These are phyloP conservation scores for Clarias platycephalus DNA, from an alignment of 2,797 vertebrate genomes.

Conservation along the genomic window DNA sequence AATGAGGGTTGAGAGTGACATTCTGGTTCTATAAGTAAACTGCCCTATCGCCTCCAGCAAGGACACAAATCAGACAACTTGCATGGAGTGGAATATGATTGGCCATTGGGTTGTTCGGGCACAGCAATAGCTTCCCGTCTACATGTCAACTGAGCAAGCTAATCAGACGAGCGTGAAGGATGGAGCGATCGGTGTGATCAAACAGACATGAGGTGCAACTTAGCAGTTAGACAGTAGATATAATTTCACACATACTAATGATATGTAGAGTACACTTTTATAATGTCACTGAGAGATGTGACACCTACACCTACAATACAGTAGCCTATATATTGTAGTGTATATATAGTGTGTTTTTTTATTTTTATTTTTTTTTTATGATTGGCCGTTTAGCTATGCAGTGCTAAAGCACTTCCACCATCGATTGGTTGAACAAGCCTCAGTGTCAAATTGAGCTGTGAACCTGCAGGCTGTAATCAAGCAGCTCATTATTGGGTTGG, in stretches of 20 bases:
- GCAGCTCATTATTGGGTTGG: slow-evolving; percentile 52
- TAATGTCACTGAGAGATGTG: background rate
- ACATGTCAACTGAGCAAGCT: slow-evolving; percentile 63
- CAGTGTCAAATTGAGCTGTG: slow-evolving; percentile 67
- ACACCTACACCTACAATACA: background rate
- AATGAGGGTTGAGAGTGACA: slow-evolving; percentile 49
- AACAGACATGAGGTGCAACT: slow-evolving; percentile 57
- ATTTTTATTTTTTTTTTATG: slow-evolving; percentile 4
- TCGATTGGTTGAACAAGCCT: slow-evolving; percentile 62
- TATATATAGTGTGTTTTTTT: background rate
- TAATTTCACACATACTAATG: slow-evolving; percentile 22
- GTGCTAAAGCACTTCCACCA: slow-evolving; percentile 51
- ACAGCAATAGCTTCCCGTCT: slow-evolving; percentile 31
- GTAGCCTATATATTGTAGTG: too few species aligned
- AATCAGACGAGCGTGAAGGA: slow-evolving; percentile 90
- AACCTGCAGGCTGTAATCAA: slow-evolving; percentile 59
- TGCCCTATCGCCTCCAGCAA: slow-evolving; percentile 77
- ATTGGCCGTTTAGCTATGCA: slow-evolving; percentile 21
- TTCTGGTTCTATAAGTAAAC: slow-evolving; percentile 62
- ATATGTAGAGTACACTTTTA: background rate
- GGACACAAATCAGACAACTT: slow-evolving; percentile 67
- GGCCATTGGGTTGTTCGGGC: slow-evolving; percentile 40
- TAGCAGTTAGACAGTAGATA: slow-evolving; percentile 35
- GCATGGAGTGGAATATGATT: slow-evolving; percentile 26
- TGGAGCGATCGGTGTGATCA: slow-evolving; percentile 66